Evolutionary conservation across 2,888 invertebrate genomes (phyloP).

Genomic region (Tenthredo livida): DNA sequence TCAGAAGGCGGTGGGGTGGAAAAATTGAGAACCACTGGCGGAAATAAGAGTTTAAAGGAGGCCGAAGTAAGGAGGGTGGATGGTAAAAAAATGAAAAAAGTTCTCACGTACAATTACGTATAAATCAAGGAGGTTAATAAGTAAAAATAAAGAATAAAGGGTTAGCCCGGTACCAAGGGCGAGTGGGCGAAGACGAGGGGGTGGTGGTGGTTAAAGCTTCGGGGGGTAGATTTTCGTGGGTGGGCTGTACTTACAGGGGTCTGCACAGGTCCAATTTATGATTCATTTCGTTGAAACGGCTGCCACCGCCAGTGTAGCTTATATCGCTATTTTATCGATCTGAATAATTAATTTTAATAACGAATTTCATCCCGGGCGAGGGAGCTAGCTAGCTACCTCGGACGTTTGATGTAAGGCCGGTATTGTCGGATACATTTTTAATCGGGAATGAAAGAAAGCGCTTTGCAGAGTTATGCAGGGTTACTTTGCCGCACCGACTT

Average conservation of each 20-base stretch:
- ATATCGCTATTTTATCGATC: conserved; percentile 76
- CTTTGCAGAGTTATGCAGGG: conserved; percentile 59
- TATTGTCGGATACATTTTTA: conserved; percentile 72
- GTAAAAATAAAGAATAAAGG: conserved; percentile 70
- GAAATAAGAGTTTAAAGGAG: conserved; percentile 64
- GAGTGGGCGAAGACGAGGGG: conserved; percentile 54
- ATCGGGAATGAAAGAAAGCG: conserved; percentile 63
- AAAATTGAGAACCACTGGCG: conserved; percentile 66
- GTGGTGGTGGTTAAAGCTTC: conserved; percentile 52
- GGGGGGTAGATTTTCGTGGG: conserved; percentile 64
- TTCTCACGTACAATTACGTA: conserved; percentile 72
- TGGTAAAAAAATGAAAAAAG: conserved; percentile 70
- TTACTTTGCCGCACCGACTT: conserved; percentile 53
- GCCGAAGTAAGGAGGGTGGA: conserved; percentile 50
- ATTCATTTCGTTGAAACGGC: conserved; percentile 76
- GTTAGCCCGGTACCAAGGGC: conserved; percentile 64
- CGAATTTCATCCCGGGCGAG: conserved; percentile 68
- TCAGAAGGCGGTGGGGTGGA: conserved; percentile 68
- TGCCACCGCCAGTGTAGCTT: conserved; percentile 72
- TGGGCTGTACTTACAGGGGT: conserved; percentile 60
- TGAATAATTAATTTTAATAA: conserved; percentile 78
- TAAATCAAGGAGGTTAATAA: conserved; percentile 74
- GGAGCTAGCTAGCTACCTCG: conserved; percentile 63
- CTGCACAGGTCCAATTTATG: conserved; percentile 75
- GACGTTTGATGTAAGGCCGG: conserved; percentile 72